Conservation (phyloP, 2,113 vertebrate species). For the Corythaixoides concolor region DNA sequence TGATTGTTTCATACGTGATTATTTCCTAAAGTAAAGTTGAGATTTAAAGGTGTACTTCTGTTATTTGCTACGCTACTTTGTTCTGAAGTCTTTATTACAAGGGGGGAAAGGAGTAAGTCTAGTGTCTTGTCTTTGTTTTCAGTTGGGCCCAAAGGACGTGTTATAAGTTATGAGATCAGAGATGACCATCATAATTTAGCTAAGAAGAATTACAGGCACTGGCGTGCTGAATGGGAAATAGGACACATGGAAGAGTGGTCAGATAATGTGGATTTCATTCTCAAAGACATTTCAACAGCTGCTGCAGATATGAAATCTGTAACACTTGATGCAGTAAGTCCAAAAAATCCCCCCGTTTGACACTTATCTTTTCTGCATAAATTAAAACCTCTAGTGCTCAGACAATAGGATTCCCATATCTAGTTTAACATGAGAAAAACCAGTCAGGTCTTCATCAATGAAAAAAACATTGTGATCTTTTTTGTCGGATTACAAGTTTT, state of each 20-base stretch:
- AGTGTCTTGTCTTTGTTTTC: conserved; percentile 15
- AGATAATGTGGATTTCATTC: conserved; percentile 85
- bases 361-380: neutral
- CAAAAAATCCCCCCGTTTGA: neutral
- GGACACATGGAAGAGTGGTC: conserved; percentile 83
- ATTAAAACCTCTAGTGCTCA: neutral
- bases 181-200: conserved; percentile 84
- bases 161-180: conserved; percentile 87
- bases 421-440: neutral
- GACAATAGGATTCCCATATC: neutral
- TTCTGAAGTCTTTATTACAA: neutral
- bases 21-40: neutral
- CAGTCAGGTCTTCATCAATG: neutral
- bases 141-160: conserved; percentile 85
- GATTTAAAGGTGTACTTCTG: neutral
- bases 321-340: conserved; percentile 84
- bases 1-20: neutral
- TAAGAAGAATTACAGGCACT: conserved; percentile 82
- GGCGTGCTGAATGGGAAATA: conserved; percentile 82
- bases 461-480: neutral
- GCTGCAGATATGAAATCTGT: conserved; percentile 72
- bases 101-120: neutral
- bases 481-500: neutral
- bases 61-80: neutral
- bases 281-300: conserved; percentile 77